phyloP scores from a whole-genome alignment of 2,888 invertebrate genomes.

The Diabrotica balteata region DNA sequence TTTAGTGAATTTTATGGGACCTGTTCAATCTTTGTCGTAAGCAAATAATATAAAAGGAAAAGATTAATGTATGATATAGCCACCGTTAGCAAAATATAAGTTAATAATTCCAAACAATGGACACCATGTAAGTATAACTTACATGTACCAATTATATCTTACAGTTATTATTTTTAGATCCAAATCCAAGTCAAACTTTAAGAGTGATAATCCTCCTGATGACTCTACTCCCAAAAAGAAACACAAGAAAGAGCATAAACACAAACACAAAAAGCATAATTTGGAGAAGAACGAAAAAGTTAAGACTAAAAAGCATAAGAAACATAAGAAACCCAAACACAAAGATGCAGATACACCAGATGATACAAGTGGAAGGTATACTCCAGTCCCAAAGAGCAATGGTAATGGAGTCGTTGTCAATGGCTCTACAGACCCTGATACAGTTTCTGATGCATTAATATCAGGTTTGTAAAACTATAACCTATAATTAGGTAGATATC shows the following conservation, averaged over 20 bases:
- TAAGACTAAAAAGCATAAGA: conserved; percentile 70
- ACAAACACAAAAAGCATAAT: conserved; percentile 64
- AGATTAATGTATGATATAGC: too few species aligned
- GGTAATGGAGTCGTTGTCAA: conserved; percentile 37
- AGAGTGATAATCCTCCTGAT: conserved; percentile 10
- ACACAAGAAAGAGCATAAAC: conserved; percentile 70
- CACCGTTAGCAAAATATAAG: too few species aligned
- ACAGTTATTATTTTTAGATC: conserved; percentile 15
- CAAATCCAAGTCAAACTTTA: conserved; percentile 14
- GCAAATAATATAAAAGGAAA: too few species aligned
- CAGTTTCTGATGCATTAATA: conserved; percentile 62
- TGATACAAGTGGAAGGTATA: conserved; percentile 53
- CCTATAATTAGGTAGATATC: too few species aligned
- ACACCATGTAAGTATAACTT: neutral
- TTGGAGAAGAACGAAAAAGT: conserved; percentile 64
- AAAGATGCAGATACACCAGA: conserved; percentile 61
- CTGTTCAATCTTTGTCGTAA: too few species aligned
- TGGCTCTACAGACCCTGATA: conserved; percentile 60
- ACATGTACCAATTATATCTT: neutral
- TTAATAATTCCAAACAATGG: neutral
- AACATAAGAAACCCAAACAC: conserved; percentile 69
- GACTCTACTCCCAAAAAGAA: conserved; percentile 65
- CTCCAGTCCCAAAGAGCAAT: conserved; percentile 43
- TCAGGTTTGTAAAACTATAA: conserved; percentile 45
- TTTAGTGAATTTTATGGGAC: too few species aligned